Percentiles rank a stretch among this genome's conserved stretches.
Evolutionary conservation across 2,113 vertebrate genomes (phyloP).

Genomic region (Nesogale talazaci): DNA sequence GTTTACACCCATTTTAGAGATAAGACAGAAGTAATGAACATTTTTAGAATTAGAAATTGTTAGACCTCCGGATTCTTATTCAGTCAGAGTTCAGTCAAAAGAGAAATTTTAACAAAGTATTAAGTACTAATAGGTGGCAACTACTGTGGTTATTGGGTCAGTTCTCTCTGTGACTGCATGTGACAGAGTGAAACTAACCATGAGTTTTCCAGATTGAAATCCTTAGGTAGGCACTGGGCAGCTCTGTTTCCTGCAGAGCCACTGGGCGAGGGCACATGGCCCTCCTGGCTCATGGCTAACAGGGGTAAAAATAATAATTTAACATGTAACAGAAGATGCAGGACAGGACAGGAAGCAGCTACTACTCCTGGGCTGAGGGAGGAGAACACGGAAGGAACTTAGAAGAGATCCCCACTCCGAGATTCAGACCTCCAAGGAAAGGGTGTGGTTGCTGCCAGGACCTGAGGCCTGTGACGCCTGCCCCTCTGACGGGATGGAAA

Average conservation of each 20-base stretch:
- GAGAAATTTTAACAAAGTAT: neutral
- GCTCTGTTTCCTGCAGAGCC: neutral
- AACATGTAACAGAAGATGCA: neutral
- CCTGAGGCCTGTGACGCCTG: neutral
- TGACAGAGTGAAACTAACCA: neutral
- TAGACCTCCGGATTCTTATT: neutral
- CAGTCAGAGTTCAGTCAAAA: constrained; percentile 11
- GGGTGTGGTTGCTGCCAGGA: neutral
- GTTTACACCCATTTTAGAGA: constrained; percentile 14
- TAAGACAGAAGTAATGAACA: neutral
- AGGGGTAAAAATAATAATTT: constrained; percentile 17
- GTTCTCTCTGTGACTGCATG: neutral
- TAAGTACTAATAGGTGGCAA: neutral
- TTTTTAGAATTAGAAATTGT: neutral
- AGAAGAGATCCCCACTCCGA: neutral
- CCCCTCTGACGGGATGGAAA: neutral
- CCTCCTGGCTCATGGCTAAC: neutral
- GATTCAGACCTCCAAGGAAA: neutral
- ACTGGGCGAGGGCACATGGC: neutral
- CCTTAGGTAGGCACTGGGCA: neutral
- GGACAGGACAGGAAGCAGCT: neutral
- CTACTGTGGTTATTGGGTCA: neutral
- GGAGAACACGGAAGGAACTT: constrained; percentile 12
- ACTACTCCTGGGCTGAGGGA: neutral
- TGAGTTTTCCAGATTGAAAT: neutral